Percentiles rank a stretch among this genome's conserved stretches.
Conservation (phyloP, 2,797 vertebrate genomes). For the Geotrypetes seraphini region DNA sequence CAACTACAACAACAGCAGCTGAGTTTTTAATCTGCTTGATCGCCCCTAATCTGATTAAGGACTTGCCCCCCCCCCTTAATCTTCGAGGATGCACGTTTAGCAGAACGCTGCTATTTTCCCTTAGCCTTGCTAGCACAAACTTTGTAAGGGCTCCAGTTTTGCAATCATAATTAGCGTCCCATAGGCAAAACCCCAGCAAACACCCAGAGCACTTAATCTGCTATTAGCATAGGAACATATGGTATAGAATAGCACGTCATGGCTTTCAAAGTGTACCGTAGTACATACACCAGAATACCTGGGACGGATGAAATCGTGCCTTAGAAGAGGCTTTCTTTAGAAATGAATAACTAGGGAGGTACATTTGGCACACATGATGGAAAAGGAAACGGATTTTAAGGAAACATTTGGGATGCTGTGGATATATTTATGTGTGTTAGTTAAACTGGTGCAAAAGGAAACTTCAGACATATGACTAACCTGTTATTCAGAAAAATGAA, state of each 20-base stretch:
- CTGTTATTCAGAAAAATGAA: too few species aligned
- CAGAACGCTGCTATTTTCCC: too few species aligned
- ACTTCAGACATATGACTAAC: too few species aligned
- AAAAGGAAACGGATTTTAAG: conserved; percentile 4
- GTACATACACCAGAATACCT: too few species aligned
- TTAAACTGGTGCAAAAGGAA: too few species aligned
- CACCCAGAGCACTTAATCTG: conserved; percentile 15
- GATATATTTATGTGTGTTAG: too few species aligned
- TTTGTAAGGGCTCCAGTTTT: too few species aligned
- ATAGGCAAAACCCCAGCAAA: conserved; percentile 10
- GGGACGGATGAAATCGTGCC: not conserved
- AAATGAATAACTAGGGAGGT: not conserved
- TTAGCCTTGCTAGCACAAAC: too few species aligned
- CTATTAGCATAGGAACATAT: conserved; percentile 7
- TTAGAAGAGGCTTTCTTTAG: not conserved
- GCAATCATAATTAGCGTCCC: too few species aligned
- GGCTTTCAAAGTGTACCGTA: too few species aligned
- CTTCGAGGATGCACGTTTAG: too few species aligned
- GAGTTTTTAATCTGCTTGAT: conserved; percentile 59
- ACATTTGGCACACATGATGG: not conserved
- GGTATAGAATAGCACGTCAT: too few species aligned
- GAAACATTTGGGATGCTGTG: conserved; percentile 1
- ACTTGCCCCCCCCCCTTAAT: not conserved
- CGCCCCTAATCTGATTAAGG: conserved; percentile 66
- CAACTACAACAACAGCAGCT: conserved; percentile 37